Conservation (phyloP, 2,113 vertebrate genomes). For the Calyptomena viridis region DNA sequence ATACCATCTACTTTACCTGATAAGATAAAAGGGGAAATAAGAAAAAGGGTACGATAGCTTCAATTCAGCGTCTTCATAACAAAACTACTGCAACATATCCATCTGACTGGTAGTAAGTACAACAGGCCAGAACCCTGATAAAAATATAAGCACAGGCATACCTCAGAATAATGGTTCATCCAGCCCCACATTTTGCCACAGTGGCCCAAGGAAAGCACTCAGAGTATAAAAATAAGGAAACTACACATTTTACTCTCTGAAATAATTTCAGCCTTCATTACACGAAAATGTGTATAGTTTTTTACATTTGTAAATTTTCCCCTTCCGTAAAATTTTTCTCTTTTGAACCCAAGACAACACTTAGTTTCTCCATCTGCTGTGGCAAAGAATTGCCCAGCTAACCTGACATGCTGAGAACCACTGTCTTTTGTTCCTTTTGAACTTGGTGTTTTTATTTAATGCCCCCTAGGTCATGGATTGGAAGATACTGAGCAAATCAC, state of each 20-base stretch:
- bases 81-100: not conserved
- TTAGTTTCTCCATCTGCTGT: not conserved
- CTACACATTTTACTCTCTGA: not conserved
- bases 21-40: too few relatives aligned
- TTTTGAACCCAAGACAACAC: not conserved
- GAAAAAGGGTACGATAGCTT: not conserved
- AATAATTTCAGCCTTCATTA: not conserved
- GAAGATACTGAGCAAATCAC: not conserved
- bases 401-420: not conserved
- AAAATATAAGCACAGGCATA: not conserved
- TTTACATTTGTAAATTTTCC: not conserved
- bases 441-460: not conserved
- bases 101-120: not conserved
- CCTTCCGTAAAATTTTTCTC: not conserved
- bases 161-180: not conserved
- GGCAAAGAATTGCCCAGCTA: not conserved
- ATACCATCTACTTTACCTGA: not conserved
- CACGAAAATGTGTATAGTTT: not conserved
- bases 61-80: not conserved
- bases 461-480: not conserved
- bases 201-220: not conserved
- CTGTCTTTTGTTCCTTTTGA: not conserved
- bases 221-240: not conserved
- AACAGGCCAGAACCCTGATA: not conserved
- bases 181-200: not conserved